Evolutionary conservation across 2,888 invertebrate genomes (phyloP).

Genomic region (Rapana venosa): DNA sequence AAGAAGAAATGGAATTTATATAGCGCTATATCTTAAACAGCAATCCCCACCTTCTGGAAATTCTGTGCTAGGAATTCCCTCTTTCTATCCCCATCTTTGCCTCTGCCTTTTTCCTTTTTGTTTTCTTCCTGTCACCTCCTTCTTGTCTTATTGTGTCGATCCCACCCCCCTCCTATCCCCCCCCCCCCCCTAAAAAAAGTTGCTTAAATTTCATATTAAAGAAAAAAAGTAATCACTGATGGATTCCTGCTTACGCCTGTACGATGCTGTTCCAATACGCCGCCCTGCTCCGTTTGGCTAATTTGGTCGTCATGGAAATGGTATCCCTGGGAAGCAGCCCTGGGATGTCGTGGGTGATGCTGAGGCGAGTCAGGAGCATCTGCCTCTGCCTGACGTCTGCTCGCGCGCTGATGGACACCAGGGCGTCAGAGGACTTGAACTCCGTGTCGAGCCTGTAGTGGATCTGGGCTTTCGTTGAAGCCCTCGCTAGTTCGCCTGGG

Average conservation of each 20-base stretch:
- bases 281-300: slow-evolving; percentile 52
- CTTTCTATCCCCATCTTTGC: too few species aligned
- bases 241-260: slow-evolving; percentile 52
- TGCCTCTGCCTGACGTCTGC: slow-evolving; percentile 15
- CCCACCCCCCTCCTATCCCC: too few species aligned
- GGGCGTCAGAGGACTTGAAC: slow-evolving; percentile 42
- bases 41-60: too few species aligned
- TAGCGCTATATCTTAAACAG: too few species aligned
- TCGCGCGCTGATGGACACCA: neutral
- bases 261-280: slow-evolving; percentile 49
- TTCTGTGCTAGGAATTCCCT: too few species aligned
- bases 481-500: neutral
- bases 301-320: slow-evolving; percentile 9
- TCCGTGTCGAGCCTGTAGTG: slow-evolving; percentile 42
- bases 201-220: too few species aligned
- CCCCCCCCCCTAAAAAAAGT: too few species aligned
- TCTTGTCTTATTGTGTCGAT: too few species aligned
- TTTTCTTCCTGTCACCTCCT: too few species aligned
- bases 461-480: slow-evolving; percentile 3
- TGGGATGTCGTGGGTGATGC: slow-evolving; percentile 21
- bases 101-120: too few species aligned
- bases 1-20: too few species aligned
- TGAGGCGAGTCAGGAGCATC: slow-evolving; percentile 18
- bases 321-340: slow-evolving; percentile 14
- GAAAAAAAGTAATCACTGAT: too few species aligned